Evolutionary conservation across 1,140 invertebrate genomes (phyloP).

Genomic region (Macrobrachium rosenbergii): DNA sequence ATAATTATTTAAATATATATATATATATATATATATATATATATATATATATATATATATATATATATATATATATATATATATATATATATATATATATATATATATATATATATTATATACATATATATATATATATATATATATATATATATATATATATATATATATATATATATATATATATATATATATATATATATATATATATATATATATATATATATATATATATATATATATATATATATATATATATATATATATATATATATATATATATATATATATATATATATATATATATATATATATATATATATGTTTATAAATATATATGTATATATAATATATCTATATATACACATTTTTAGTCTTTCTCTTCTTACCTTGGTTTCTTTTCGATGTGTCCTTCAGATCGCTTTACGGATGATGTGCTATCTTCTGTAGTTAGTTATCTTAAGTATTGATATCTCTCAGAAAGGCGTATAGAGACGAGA

Average conservation of each 20-base stretch:
- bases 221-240: slow-evolving; percentile 7
- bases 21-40: background rate
- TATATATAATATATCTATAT: background rate
- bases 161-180: slow-evolving; percentile 13
- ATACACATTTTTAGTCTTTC: no score
- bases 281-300: no score
- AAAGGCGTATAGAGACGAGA: no score
- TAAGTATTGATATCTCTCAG: no score
- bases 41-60: slow-evolving; percentile 3
- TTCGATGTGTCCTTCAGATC: no score
- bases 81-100: background rate
- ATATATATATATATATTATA: background rate
- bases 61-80: no score
- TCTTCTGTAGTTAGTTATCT: no score
- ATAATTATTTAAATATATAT: no score
- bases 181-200: slow-evolving; percentile 15
- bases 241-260: slow-evolving; percentile 23
- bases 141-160: slow-evolving; percentile 21
- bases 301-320: slow-evolving; percentile 11
- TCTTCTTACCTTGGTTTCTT: no score
- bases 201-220: slow-evolving; percentile 7
- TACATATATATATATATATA: background rate
- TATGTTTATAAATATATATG: background rate
- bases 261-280: slow-evolving; percentile 22
- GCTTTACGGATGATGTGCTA: no score